Evolutionary conservation across 2,888 invertebrate genomes (phyloP), one percentile per base, ranked within the genome.

Genomic region (Ormyrus rosae): DNA sequence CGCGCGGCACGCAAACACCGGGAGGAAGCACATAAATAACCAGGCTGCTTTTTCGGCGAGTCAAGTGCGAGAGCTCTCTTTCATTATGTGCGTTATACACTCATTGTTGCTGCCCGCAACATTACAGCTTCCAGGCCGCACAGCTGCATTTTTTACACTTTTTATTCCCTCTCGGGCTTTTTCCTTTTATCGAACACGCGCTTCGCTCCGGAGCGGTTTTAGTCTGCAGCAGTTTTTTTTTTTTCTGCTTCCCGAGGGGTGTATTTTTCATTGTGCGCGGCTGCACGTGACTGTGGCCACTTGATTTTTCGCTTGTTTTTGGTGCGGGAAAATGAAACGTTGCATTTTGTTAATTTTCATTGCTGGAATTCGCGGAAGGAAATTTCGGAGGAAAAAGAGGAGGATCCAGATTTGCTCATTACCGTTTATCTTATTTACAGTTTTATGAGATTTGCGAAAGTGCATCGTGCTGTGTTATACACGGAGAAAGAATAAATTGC

Each of bases 21-120:
- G 45, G 61, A 50, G 55, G 71, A 73, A 68, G 34, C 34, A 3
- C 73, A 78, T 68, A 78, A 78, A 78, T 78, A 73, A 72, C 67
- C 19, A 58, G 34, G 19, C 53, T 45, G 71, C 64, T 71, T 68
- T 78, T 78, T 78, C 60, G 72, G 53, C 11, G 34, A 19, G 53
- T 76, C 75, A 58, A 74, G 74, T 76, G 53, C 46, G 51, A 9
- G 10, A n/a, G 13, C 10, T 58, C 13, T 63, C 11, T 48, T 45
- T n/a, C 56, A 11, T 6, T 34, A 10, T 55, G n/a, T 58, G 46
- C 61, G 10, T 9, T 60, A 46, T 50, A 71, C 34, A 4, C 60
- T 73, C 73, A 64, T 73, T 73, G 63, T 64, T 60, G 50, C 50
- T n/a, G 19, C 6, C 61, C 71, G 50, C 51, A 71, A 71, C 71